Evolutionary conservation across 2,797 vertebrate genomes (phyloP).

Genomic region (Stomatorhinus walkeri): DNA sequence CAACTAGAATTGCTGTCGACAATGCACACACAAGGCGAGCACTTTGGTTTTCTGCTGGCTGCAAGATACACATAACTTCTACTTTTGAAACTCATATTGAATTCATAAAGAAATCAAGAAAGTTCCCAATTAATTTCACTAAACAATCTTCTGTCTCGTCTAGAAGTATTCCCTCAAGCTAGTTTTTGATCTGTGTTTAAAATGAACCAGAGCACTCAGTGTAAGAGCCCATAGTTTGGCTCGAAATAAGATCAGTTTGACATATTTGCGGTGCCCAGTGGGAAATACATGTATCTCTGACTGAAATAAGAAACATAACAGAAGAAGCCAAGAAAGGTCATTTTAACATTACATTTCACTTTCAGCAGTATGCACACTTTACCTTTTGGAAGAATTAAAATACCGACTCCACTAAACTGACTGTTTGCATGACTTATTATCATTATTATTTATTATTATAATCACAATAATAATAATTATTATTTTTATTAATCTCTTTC

Average conservation of each 20-base stretch:
- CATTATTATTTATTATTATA: background rate
- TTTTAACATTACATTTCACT: constrained; percentile 3
- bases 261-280: constrained; percentile 19
- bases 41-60: constrained; percentile 13
- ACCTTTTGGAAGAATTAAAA: background rate
- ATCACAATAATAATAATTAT: background rate
- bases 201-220: constrained; percentile 40
- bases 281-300: constrained; percentile 23
- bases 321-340: background rate
- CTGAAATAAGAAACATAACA: constrained; percentile 22
- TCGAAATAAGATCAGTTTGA: constrained; percentile 24
- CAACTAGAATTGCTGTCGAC: constrained; percentile 17
- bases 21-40: constrained; percentile 15
- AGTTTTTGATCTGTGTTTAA: constrained; percentile 48
- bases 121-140: constrained; percentile 48
- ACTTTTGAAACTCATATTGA: constrained; percentile 43
- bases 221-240: constrained; percentile 21
- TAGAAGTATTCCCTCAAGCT: constrained; percentile 37
- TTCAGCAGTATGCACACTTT: background rate
- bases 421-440: background rate
- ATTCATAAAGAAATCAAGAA: constrained; percentile 44
- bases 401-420: background rate
- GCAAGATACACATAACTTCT: constrained; percentile 30
- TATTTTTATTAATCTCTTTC: background rate
- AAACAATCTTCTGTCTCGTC: constrained; percentile 45